These are phyloP conservation scores for Empis stercorea DNA, from an alignment of 2,888 invertebrate species.

Conservation along the genomic window DNA sequence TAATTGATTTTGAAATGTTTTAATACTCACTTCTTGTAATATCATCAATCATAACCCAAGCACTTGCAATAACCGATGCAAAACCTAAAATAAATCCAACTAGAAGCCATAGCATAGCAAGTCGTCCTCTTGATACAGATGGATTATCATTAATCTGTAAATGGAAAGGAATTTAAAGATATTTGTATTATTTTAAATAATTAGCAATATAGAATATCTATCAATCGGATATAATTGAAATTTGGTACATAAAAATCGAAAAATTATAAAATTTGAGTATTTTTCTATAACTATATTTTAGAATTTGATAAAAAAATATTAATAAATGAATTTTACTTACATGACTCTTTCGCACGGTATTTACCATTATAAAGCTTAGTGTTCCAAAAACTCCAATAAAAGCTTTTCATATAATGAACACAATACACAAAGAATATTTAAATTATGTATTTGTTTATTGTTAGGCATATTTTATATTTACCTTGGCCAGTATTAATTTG, in stretches of 20 bases:
- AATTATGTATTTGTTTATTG: no score
- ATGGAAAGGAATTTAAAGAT: constrained; percentile 9
- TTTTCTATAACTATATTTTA: no score
- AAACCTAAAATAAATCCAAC: constrained; percentile 95
- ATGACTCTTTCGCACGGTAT: constrained; percentile 91
- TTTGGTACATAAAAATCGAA: no score
- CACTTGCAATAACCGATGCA: constrained; percentile 86
- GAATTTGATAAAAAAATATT: no score
- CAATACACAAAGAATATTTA: no score
- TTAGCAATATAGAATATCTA: no score
- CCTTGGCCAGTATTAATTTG: constrained; percentile 61
- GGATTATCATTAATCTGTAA: constrained; percentile 24
- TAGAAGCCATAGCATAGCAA: constrained; percentile 88
- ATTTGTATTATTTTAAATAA: no score
- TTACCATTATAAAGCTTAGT: constrained; percentile 91
- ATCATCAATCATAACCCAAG: constrained; percentile 90
- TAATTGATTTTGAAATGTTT: constrained; percentile 5
- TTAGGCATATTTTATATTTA: no score
- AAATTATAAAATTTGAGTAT: no score
- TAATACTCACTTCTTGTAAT: constrained; percentile 45
- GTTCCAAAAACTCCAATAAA: constrained; percentile 92
- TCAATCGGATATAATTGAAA: no score
- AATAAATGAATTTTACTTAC: constrained; percentile 26
- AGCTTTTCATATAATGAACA: constrained; percentile 37
- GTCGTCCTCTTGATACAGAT: constrained; percentile 58